Conservation (phyloP, 2,113 vertebrate species). For the Camelus dromedarius region DNA sequence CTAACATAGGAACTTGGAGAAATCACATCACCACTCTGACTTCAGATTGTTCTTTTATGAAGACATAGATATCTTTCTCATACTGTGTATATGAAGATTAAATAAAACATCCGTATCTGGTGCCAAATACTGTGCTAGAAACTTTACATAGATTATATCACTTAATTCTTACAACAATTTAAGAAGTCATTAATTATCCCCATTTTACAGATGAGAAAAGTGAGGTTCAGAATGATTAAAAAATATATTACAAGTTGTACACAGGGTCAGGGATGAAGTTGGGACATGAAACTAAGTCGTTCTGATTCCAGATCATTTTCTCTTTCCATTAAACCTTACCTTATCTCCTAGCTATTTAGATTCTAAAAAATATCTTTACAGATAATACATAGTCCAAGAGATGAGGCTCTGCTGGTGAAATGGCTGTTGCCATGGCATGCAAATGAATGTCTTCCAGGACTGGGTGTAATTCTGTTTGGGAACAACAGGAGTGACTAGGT, state of each 20-base stretch:
- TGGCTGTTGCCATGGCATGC: not conserved
- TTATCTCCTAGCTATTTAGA: not conserved
- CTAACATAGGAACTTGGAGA: not conserved
- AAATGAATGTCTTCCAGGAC: not conserved
- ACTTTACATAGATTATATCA: not conserved
- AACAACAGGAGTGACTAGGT: not conserved
- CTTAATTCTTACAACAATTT: not conserved
- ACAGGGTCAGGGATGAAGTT: not conserved
- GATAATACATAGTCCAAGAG: not conserved
- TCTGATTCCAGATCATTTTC: not conserved
- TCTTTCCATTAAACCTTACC: not conserved
- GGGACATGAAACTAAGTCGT: not conserved
- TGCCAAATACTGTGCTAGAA: not conserved
- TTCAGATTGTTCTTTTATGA: not conserved
- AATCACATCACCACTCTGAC: not conserved
- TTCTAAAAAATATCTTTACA: constrained; percentile 16
- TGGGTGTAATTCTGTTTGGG: not conserved
- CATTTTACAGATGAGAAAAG: not conserved
- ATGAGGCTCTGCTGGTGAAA: not conserved
- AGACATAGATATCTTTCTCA: not conserved
- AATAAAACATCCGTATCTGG: not conserved
- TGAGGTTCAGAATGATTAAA: not conserved
- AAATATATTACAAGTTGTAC: not conserved
- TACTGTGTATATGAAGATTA: not conserved
- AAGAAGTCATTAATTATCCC: not conserved